Conservation (phyloP, 2,888 invertebrate genomes). For the Ametastegia equiseti region DNA sequence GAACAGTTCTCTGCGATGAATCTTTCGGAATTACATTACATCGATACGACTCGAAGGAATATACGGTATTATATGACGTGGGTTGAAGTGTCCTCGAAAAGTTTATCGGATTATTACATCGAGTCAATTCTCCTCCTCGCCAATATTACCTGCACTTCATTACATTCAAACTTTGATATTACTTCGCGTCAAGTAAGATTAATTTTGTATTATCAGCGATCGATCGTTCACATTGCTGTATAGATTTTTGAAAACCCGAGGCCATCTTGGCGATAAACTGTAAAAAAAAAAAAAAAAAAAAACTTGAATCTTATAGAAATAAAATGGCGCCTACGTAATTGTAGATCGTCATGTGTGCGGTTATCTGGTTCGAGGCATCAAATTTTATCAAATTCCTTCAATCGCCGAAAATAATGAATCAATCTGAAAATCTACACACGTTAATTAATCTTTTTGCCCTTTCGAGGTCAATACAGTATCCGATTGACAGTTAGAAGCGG, state of each 20-base stretch:
- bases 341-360: background rate
- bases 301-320: background rate
- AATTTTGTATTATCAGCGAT: background rate
- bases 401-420: background rate
- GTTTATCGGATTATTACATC: background rate
- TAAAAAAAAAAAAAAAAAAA: background rate
- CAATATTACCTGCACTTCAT: conserved; percentile 20
- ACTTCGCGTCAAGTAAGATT: background rate
- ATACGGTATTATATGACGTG: background rate
- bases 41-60: background rate
- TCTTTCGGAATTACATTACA: background rate
- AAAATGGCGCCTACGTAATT: background rate
- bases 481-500: background rate
- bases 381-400: background rate
- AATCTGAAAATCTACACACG: background rate
- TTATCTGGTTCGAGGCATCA: background rate
- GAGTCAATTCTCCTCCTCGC: conserved; percentile 9
- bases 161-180: conserved; percentile 25
- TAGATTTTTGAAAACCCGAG: background rate
- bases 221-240: background rate
- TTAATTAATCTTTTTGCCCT: background rate
- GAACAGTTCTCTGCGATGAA: background rate
- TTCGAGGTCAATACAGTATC: background rate
- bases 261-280: background rate
- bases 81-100: background rate